Base-by-base conservation (phyloP, 2,888 invertebrate species). In the Orthonychiurus folsomi region DNA sequence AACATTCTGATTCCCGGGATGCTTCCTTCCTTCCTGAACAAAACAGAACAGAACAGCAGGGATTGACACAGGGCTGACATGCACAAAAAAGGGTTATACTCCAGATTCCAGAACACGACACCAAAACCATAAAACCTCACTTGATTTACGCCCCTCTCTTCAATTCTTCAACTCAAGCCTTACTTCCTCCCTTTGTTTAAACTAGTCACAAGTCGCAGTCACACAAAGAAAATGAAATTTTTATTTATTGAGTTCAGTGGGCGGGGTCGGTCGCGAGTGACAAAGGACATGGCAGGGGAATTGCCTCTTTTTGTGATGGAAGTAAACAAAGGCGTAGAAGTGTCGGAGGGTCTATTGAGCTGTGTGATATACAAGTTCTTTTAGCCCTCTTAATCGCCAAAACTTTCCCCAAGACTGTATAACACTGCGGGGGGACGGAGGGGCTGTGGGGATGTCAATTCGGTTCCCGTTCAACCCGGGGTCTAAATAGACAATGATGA, bases 401-500 rank as follows among this genome's bases (percentile, higher is more conserved):
- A n/a, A 52, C 21, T 52, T 37, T 52, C 52, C 20, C 52, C 20
- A 52, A 52, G 20, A 21, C 52, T n/a, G n/a, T 21, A 52, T 52
- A 23, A 52, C 52, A 5, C 24, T 48, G 12, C 18, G 20, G 57
- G 26, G n/a, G 37, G 59, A 59, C 23, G n/a, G n/a, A n/a, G n/a
- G n/a, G n/a, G n/a, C n/a, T n/a, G n/a, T n/a, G n/a, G n/a, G n/a
- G n/a, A n/a, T n/a, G 59, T 59, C 50, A 59, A 59, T 59, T 59
- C 21, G 3, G 2, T 20, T 52, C 37, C 15, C 9, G 15, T 37
- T 37, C 37, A 9, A 5, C n/a, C 24, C 20, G 48, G 20, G 15
- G 26, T 23, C 21, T 20, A 57, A 57, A 20, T 27, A 59, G 59
- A 59, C 59, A 59, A 59, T 48, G 68, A 66, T 68, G 63, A 68